A percentile compares a stretch with the other conserved stretches of the same genome.
Conservation (phyloP, 1,140 invertebrate genomes). For the Philaenus spumarius region DNA sequence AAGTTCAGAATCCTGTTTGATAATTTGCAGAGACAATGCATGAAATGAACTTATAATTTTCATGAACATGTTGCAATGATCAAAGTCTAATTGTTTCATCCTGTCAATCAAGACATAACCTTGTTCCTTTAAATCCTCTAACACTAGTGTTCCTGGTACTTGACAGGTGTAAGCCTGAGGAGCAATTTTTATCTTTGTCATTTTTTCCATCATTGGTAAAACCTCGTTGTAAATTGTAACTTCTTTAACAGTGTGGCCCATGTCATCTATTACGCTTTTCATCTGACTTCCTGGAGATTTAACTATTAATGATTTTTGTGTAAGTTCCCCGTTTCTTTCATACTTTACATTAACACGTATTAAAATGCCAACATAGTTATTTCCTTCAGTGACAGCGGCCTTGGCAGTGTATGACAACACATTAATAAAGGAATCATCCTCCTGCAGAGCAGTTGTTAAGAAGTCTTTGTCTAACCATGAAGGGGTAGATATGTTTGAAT, state of each 20-base stretch:
- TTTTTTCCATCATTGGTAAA: constrained; percentile 37
- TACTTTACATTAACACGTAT: constrained; percentile 38
- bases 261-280: constrained; percentile 36
- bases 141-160: background rate
- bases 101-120: constrained; percentile 13
- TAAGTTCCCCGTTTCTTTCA: constrained; percentile 15
- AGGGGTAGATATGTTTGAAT: background rate
- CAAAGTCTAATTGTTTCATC: constrained; percentile 5
- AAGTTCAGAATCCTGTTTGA: constrained; percentile 41
- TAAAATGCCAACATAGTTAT: constrained; percentile 54
- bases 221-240: constrained; percentile 33
- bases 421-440: background rate
- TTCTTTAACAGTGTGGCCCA: constrained; percentile 39
- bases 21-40: constrained; percentile 48
- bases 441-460: background rate
- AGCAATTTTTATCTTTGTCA: constrained; percentile 35
- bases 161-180: constrained; percentile 37
- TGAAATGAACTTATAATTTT: constrained; percentile 48
- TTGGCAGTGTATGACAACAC: background rate
- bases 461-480: background rate
- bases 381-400: constrained; percentile 36
- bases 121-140: constrained; percentile 16
- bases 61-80: constrained; percentile 40
- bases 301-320: constrained; percentile 38
- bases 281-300: constrained; percentile 40